Evolutionary conservation across 2,113 vertebrate genomes (phyloP).

Genomic region (Siniperca chuatsi): DNA sequence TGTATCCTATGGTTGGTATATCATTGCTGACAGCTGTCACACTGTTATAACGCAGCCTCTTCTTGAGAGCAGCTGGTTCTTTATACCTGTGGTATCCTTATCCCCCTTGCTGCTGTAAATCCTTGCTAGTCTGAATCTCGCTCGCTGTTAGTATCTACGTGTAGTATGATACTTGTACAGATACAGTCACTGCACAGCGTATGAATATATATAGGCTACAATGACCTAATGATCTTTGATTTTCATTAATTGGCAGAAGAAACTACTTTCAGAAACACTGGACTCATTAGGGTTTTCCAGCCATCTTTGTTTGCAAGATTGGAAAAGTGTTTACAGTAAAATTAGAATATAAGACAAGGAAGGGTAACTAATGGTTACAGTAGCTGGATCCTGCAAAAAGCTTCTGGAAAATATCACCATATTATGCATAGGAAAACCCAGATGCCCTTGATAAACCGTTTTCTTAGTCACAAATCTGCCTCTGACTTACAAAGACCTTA

Average conservation of each 20-base stretch:
- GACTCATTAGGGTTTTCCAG: background rate
- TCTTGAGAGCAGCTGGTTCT: slow-evolving; percentile 38
- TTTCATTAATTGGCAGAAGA: background rate
- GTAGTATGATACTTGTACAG: slow-evolving; percentile 7
- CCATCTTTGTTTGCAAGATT: background rate
- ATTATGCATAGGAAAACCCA: slow-evolving; percentile 42
- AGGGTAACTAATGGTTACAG: slow-evolving; percentile 22
- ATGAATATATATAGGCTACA: background rate
- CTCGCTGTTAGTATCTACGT: slow-evolving; percentile 27
- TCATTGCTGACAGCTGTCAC: slow-evolving; percentile 69
- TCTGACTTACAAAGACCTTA: slow-evolving; percentile 34
- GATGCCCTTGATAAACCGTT: slow-evolving; percentile 55
- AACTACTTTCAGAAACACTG: background rate
- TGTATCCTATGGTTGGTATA: slow-evolving; percentile 47
- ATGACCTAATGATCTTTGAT: background rate
- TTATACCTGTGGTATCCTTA: slow-evolving; percentile 49
- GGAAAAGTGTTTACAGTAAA: background rate
- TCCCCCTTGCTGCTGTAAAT: slow-evolving; percentile 59
- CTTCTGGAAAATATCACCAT: slow-evolving; percentile 37
- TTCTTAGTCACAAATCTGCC: slow-evolving; percentile 32
- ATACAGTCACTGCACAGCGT: background rate
- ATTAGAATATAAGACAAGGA: slow-evolving; percentile 9
- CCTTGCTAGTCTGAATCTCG: background rate
- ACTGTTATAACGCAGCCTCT: slow-evolving; percentile 59
- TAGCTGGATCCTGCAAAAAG: slow-evolving; percentile 22